Percentiles rank a stretch among this genome's conserved stretches.
These are phyloP conservation scores for Acanthosoma haemorrhoidale DNA, from an alignment of 2,888 invertebrate genomes.

Conservation along the genomic window DNA sequence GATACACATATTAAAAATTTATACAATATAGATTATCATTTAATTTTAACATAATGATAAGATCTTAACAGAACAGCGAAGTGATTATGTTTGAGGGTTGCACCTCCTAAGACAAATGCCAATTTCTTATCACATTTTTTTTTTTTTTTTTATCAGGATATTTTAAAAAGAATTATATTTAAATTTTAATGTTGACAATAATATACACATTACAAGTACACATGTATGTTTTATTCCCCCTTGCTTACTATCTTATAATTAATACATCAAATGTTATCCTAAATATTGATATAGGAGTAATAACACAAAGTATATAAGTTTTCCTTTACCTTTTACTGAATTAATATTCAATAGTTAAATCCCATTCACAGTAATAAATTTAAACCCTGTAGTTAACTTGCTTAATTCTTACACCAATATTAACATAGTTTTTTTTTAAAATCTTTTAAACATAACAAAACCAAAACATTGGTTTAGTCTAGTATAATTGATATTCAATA, in stretches of 20 bases:
- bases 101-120: neutral
- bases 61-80: neutral
- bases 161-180: neutral
- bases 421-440: neutral
- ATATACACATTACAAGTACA: neutral
- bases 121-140: constrained; percentile 19
- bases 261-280: neutral
- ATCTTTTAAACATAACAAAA: constrained; percentile 6
- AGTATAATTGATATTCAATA: constrained; percentile 1
- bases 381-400: constrained; percentile 18
- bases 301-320: constrained; percentile 12
- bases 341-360: constrained; percentile 1
- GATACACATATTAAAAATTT: neutral
- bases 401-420: neutral
- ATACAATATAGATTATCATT: neutral
- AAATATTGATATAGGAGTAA: constrained; percentile 2
- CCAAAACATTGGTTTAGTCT: neutral
- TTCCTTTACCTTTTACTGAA: neutral
- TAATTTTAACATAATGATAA: neutral
- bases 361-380: neutral
- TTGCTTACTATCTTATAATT: neutral
- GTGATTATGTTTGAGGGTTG: neutral
- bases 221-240: neutral
- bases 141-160: neutral
- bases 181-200: neutral